These are phyloP conservation scores for Cantharis flavilabris DNA, from an alignment of 2,888 invertebrate genomes.

Conservation along the genomic window DNA sequence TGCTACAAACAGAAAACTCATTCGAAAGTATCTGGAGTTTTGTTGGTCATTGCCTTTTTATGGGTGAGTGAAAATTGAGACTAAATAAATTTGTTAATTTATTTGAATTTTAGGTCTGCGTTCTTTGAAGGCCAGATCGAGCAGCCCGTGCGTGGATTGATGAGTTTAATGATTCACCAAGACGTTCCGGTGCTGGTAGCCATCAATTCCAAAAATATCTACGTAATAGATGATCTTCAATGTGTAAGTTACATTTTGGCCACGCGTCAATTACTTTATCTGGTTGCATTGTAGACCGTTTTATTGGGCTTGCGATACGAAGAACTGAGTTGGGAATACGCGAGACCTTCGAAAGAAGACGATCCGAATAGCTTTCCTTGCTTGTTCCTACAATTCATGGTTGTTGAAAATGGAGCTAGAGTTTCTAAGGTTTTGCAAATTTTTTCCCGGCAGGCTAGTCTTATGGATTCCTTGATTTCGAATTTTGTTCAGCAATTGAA, in stretches of 20 bases:
- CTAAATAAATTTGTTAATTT: neutral
- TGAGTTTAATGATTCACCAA: slow-evolving; percentile 82
- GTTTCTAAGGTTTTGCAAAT: slow-evolving; percentile 82
- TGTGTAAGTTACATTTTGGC: slow-evolving; percentile 65
- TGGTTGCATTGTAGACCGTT: slow-evolving; percentile 67
- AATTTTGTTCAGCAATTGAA: slow-evolving; percentile 80
- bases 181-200: slow-evolving; percentile 88
- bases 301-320: slow-evolving; percentile 84
- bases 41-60: slow-evolving; percentile 90
- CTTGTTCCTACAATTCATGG: slow-evolving; percentile 87
- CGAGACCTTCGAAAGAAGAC: slow-evolving; percentile 82
- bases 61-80: slow-evolving; percentile 63
- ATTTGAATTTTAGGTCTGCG: slow-evolving; percentile 67
- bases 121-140: slow-evolving; percentile 96
- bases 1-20: slow-evolving; percentile 79
- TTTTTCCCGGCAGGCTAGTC: slow-evolving; percentile 74
- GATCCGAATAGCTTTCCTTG: slow-evolving; percentile 88
- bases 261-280: neutral
- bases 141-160: slow-evolving; percentile 84
- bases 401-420: slow-evolving; percentile 75
- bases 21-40: slow-evolving; percentile 88
- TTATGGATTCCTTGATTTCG: slow-evolving; percentile 87
- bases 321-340: slow-evolving; percentile 92
- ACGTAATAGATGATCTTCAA: slow-evolving; percentile 82
- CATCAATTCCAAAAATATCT: slow-evolving; percentile 84